Conservation (phyloP, 2,113 vertebrate genomes). For the Cairina moschata region DNA sequence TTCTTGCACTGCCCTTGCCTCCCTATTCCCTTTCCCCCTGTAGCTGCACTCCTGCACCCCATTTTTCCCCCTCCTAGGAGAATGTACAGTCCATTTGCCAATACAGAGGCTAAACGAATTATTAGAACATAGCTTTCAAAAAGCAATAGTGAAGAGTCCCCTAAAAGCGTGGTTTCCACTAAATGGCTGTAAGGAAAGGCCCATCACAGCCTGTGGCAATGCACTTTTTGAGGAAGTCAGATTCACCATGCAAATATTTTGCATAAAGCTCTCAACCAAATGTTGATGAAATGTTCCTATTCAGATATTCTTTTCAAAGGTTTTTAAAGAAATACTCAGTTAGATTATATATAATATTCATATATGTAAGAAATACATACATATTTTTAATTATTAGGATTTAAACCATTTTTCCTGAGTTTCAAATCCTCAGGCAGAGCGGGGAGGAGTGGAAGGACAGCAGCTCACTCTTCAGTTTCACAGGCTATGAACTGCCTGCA, state of each 20-base stretch:
- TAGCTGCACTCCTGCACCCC: not conserved
- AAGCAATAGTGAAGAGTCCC: not conserved
- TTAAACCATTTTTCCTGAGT: not conserved
- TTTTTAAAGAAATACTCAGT: not conserved
- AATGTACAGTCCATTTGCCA: not conserved
- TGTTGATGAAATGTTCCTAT: not conserved
- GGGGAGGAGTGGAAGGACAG: not conserved
- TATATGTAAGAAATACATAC: not conserved
- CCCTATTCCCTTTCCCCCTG: not conserved
- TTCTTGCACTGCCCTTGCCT: slow-evolving; percentile 66
- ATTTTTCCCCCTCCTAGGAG: not conserved
- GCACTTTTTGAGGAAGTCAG: not conserved
- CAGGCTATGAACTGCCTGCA: not conserved
- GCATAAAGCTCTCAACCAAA: not conserved
- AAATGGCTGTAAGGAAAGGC: not conserved
- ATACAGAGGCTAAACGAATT: not conserved
- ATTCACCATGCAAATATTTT: not conserved
- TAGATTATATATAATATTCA: not conserved
- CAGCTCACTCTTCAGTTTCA: not conserved
- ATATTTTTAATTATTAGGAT: not conserved
- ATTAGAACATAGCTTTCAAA: not conserved
- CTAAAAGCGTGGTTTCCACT: not conserved
- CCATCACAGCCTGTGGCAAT: not conserved
- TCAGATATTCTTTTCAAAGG: not conserved
- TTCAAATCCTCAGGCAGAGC: not conserved